phyloP scores from a whole-genome alignment of 1,140 invertebrate species.

The Bombus turneri region DNA sequence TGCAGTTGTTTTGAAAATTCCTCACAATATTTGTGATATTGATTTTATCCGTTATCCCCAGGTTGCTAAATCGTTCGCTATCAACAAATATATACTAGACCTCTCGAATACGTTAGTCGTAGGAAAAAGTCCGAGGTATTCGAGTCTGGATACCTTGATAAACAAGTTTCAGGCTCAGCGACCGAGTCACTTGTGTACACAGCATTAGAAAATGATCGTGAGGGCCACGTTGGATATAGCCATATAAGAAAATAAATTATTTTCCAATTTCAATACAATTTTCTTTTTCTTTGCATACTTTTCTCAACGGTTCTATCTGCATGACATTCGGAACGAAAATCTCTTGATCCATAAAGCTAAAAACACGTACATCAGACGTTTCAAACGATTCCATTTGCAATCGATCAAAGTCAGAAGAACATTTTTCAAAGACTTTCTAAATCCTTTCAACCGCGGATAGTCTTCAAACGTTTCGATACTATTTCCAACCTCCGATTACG shows the following conservation, averaged over 20 bases:
- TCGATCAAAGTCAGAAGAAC: not conserved
- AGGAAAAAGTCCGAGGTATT: constrained; percentile 16
- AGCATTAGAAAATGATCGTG: not conserved
- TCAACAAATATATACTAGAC: constrained; percentile 13
- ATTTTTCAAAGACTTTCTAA: not conserved
- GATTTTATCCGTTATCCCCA: not conserved
- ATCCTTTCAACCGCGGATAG: not conserved
- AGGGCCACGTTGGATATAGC: not conserved
- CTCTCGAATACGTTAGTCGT: not conserved
- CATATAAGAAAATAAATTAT: not conserved
- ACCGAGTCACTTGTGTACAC: not conserved
- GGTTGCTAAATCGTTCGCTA: not conserved
- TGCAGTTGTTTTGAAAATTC: not conserved
- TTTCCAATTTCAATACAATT: not conserved
- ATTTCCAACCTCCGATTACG: not conserved
- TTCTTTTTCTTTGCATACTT: not conserved
- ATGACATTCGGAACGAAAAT: not conserved
- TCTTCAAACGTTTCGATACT: not conserved
- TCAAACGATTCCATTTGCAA: not conserved
- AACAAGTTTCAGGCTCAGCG: constrained; percentile 12
- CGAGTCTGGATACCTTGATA: constrained; percentile 23
- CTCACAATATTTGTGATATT: not conserved
- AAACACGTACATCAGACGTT: not conserved
- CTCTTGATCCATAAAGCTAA: not conserved
- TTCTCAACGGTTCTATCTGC: not conserved